Percentiles rank a stretch among this genome's conserved stretches.
These are phyloP conservation scores for Thalassophryne amazonica DNA, from an alignment of 2,797 vertebrate species.

Conservation along the genomic window DNA sequence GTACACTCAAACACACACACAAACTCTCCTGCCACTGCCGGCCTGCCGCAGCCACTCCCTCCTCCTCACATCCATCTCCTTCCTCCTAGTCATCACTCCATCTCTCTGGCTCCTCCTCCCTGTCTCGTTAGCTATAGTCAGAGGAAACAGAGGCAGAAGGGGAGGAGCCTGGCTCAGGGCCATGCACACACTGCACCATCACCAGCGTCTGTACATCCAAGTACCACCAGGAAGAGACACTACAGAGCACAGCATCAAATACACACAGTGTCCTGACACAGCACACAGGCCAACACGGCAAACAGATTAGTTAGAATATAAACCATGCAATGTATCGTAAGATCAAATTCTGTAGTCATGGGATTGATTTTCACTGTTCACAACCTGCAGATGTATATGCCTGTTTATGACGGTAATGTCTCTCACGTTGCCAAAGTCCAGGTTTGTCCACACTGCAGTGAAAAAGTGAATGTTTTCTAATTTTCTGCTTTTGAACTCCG, in stretches of 20 bases:
- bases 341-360: no score
- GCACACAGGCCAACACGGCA: background rate
- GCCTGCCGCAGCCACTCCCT: conserved; percentile 24
- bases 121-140: conserved; percentile 37
- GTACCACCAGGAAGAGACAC: conserved; percentile 73
- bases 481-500: no score
- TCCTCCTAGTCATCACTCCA: conserved; percentile 2
- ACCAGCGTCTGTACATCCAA: conserved; percentile 60
- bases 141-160: conserved; percentile 8
- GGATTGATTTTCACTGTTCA: no score
- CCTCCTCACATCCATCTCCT: conserved; percentile 4
- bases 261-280: conserved; percentile 13
- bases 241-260: conserved; percentile 43
- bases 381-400: no score
- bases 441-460: no score
- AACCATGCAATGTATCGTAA: no score
- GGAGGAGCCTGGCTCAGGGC: conserved; percentile 53
- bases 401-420: no score
- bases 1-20: background rate
- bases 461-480: no score
- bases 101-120: conserved; percentile 1
- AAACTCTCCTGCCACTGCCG: conserved; percentile 2
- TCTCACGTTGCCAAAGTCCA: no score
- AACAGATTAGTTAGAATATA: no score
- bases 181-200: conserved; percentile 31